Conservation (phyloP, 2,888 invertebrate genomes). For the Drosophila colorata region DNA sequence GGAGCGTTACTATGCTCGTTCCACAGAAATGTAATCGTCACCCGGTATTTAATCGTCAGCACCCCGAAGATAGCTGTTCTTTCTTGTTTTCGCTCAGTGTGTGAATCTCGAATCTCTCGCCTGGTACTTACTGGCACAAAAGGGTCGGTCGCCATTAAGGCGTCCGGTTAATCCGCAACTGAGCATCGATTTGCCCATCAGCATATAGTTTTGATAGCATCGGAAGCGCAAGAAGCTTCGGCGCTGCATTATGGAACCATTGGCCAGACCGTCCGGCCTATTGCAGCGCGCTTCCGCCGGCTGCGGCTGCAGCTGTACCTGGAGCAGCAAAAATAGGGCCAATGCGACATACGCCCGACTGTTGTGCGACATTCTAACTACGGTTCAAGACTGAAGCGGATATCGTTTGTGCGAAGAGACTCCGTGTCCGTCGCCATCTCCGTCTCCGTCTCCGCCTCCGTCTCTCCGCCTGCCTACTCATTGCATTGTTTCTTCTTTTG, state of each 20-base stretch:
- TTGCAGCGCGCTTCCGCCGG: constrained; percentile 30
- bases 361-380: constrained; percentile 36
- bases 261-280: constrained; percentile 5
- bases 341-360: background rate
- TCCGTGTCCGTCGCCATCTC: background rate
- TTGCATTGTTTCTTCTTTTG: no score
- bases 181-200: constrained; percentile 21
- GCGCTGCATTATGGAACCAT: background rate
- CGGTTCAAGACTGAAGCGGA: constrained; percentile 36
- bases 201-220: constrained; percentile 12
- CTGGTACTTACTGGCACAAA: constrained; percentile 65
- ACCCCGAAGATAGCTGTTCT: no score
- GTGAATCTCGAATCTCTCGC: no score
- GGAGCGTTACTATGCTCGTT: no score
- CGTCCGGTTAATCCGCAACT: constrained; percentile 33
- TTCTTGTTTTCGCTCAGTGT: no score
- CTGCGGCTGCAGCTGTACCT: background rate
- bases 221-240: constrained; percentile 25
- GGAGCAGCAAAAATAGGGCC: constrained; percentile 1
- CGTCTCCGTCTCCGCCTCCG: no score
- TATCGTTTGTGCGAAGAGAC: background rate
- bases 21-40: no score
- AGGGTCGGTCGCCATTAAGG: constrained; percentile 48
- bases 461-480: no score
- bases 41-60: no score